Conservation (phyloP, 2,888 invertebrate species). For the Drosophila antonietae region DNA sequence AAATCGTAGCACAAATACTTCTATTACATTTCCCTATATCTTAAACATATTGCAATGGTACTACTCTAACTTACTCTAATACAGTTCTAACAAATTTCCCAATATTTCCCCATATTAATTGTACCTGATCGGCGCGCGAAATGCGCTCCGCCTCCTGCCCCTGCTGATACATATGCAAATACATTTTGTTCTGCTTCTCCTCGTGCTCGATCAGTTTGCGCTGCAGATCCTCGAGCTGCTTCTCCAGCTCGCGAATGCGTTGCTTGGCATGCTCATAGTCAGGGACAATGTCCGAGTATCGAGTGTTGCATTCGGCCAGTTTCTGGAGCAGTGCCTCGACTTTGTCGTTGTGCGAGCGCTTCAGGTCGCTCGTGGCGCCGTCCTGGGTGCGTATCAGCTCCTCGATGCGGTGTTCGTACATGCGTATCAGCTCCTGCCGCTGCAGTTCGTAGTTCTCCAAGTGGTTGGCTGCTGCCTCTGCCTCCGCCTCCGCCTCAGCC, state of each 20-base stretch:
- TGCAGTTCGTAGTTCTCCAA: slow-evolving; percentile 87
- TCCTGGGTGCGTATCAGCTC: slow-evolving; percentile 88
- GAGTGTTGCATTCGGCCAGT: slow-evolving; percentile 90
- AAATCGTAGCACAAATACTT: too few species aligned
- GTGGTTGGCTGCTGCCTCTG: slow-evolving; percentile 66
- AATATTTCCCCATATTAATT: slow-evolving; percentile 1
- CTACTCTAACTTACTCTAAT: too few species aligned
- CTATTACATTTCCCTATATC: background rate
- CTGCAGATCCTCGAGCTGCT: slow-evolving; percentile 89
- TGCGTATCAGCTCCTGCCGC: slow-evolving; percentile 88
- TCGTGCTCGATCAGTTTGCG: slow-evolving; percentile 90
- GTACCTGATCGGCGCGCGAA: slow-evolving; percentile 89
- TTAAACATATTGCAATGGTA: too few species aligned
- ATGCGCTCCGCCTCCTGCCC: slow-evolving; percentile 92
- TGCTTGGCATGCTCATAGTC: slow-evolving; percentile 91
- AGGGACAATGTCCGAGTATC: slow-evolving; percentile 91
- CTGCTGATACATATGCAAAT: slow-evolving; percentile 93
- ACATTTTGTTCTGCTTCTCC: slow-evolving; percentile 90
- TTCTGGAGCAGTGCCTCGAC: slow-evolving; percentile 90
- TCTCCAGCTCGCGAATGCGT: slow-evolving; percentile 88
- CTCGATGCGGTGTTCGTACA: slow-evolving; percentile 91
- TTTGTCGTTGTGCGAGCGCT: slow-evolving; percentile 92
- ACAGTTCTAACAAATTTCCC: background rate
- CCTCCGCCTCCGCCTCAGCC: slow-evolving; percentile 31
- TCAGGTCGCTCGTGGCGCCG: slow-evolving; percentile 89